Conservation (phyloP, 2,888 invertebrate genomes). For the Taphrorychus bicolor region DNA sequence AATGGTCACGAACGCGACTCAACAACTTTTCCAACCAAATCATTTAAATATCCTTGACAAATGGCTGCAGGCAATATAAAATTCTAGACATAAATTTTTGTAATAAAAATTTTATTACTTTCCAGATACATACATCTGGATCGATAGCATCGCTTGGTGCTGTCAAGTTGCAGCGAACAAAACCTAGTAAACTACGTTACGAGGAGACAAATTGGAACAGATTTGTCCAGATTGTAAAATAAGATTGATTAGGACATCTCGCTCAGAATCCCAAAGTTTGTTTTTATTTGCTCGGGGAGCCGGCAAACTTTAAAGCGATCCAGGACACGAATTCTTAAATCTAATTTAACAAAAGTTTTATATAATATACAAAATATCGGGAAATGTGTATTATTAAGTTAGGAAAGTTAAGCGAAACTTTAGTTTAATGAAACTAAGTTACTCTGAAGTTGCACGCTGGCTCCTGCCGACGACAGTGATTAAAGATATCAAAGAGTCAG, state of each 20-base stretch:
- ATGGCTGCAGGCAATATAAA: not conserved
- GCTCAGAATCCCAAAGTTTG: not conserved
- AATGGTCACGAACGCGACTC: not conserved
- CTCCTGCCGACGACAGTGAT: not conserved
- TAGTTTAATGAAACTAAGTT: not conserved
- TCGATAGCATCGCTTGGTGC: not conserved
- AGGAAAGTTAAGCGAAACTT: not conserved
- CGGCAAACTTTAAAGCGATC: not conserved
- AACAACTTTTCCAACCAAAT: not conserved
- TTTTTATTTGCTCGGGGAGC: not conserved
- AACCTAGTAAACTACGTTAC: conserved; percentile 2
- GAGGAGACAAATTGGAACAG: conserved; percentile 1
- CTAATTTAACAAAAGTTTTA: conserved; percentile 1
- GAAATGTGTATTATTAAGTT: not conserved
- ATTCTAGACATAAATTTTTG: not conserved
- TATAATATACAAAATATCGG: not conserved
- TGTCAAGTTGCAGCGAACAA: conserved; percentile 1
- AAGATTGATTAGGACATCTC: conserved; percentile 5
- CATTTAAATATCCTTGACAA: not conserved
- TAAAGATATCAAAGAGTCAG: not conserved
- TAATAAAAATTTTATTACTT: conserved; percentile 2
- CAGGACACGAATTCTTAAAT: not conserved
- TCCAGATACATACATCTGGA: not conserved
- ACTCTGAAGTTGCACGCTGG: not conserved
- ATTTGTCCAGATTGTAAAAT: conserved; percentile 1